Percentiles rank a stretch among this genome's conserved stretches.
Evolutionary conservation across 2,797 vertebrate genomes (phyloP).

Genomic region (Podarcis lilfordi): DNA sequence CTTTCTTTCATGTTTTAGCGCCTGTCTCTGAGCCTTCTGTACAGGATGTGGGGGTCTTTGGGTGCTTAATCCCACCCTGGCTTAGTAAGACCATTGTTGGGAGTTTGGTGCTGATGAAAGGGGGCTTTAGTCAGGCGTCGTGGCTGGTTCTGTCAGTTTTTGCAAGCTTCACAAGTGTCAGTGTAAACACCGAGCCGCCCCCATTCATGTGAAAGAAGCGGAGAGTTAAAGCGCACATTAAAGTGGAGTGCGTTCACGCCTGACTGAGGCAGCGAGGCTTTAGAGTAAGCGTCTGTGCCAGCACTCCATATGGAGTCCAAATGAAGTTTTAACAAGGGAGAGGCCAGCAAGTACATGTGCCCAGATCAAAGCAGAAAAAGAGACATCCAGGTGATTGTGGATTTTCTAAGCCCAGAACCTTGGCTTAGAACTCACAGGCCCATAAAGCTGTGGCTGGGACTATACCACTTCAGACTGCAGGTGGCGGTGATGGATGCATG

Average conservation of each 20-base stretch:
- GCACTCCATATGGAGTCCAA: not conserved
- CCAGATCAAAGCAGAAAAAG: not conserved
- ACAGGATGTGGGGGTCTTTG: slow-evolving; percentile 19
- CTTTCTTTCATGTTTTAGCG: slow-evolving; percentile 7
- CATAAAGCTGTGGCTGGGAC: not conserved
- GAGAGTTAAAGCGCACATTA: not conserved
- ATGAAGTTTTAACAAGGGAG: not conserved
- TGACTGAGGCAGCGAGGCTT: not conserved
- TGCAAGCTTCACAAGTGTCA: not conserved
- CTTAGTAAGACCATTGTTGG: slow-evolving; percentile 6
- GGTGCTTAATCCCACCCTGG: slow-evolving; percentile 54
- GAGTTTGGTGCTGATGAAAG: slow-evolving; percentile 4
- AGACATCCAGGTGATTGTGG: no score
- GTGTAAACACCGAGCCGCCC: fast-evolving
- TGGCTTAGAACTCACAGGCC: not conserved
- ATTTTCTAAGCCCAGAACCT: not conserved
- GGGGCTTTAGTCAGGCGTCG: not conserved
- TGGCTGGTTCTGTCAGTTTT: fast-evolving
- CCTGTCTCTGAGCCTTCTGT: not conserved
- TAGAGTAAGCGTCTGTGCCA: not conserved
- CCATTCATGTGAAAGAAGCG: slow-evolving; percentile 12
- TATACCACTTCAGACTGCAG: not conserved
- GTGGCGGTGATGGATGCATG: no score
- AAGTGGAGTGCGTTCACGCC: not conserved
- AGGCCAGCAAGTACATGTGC: no score